Conservation (phyloP, 1,140 invertebrate species). For the Andricus grossulariae region DNA sequence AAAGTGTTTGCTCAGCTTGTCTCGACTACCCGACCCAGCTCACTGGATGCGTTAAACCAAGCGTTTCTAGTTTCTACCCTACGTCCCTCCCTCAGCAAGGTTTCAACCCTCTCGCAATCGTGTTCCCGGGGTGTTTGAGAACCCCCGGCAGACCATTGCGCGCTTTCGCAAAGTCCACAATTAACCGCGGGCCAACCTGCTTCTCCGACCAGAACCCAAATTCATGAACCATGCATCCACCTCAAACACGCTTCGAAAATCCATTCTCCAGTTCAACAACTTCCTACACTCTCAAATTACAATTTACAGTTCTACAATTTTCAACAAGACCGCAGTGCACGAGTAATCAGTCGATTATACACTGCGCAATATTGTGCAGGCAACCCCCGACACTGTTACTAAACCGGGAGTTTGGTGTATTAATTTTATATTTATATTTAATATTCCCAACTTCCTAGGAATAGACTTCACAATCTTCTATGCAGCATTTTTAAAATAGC, state of each 20-base stretch:
- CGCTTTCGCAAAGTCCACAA: constrained; percentile 14
- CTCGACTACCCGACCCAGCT: constrained; percentile 40
- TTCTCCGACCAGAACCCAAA: neutral
- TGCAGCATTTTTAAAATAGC: too few species aligned
- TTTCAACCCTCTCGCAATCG: constrained; percentile 16
- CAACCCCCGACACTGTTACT: too few species aligned
- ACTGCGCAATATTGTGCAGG: too few species aligned
- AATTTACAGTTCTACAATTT: too few species aligned
- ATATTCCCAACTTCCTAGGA: too few species aligned
- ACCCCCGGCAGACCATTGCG: constrained; percentile 3
- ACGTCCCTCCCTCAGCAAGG: constrained; percentile 28
- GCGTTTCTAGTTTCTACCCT: constrained; percentile 33
- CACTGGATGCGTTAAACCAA: constrained; percentile 52
- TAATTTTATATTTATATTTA: too few species aligned
- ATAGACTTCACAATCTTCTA: too few species aligned
- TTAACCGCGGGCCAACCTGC: neutral
- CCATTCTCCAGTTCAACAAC: neutral
- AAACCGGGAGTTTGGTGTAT: too few species aligned
- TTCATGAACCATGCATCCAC: constrained; percentile 14
- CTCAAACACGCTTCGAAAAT: constrained; percentile 11
- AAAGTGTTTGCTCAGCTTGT: constrained; percentile 61
- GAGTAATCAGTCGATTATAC: too few species aligned
- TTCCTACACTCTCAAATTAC: neutral
- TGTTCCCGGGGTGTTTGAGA: constrained; percentile 10
- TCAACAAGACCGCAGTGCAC: too few species aligned